Conservation (phyloP, 2,888 invertebrate genomes). For the Pantelozetes paolii region DNA sequence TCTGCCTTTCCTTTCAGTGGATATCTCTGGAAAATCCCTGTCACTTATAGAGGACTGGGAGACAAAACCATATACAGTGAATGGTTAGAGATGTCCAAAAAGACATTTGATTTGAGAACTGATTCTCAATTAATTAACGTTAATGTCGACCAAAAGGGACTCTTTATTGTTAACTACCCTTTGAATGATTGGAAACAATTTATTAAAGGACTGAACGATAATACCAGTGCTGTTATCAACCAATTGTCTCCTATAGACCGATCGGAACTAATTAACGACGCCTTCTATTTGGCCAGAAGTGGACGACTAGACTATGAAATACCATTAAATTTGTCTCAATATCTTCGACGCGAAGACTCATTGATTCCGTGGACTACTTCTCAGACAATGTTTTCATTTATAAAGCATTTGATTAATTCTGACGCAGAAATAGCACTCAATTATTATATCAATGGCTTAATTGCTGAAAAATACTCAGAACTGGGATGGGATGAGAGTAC, state of each 20-base stretch:
- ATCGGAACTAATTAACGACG: conserved; percentile 83
- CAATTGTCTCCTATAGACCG: conserved; percentile 56
- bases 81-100: background rate
- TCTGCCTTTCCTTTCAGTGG: background rate
- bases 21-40: conserved; percentile 70
- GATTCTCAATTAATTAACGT: conserved; percentile 31
- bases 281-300: conserved; percentile 55
- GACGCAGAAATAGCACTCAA: conserved; percentile 33
- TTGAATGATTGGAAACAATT: conserved; percentile 52
- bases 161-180: conserved; percentile 55
- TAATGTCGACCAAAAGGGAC: conserved; percentile 72
- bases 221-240: conserved; percentile 62
- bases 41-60: conserved; percentile 61
- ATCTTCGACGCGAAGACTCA: conserved; percentile 49
- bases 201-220: conserved; percentile 54
- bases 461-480: conserved; percentile 4
- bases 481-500: conserved; percentile 35
- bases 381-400: conserved; percentile 31
- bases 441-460: conserved; percentile 13
- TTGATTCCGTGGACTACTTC: conserved; percentile 50
- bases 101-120: background rate
- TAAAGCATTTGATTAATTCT: conserved; percentile 12
- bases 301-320: conserved; percentile 61
- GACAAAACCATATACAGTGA: conserved; percentile 15
- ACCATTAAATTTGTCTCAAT: conserved; percentile 50